Base-by-base conservation (phyloP, 1,140 invertebrate genomes). In the Neuroterus valhalla region DNA sequence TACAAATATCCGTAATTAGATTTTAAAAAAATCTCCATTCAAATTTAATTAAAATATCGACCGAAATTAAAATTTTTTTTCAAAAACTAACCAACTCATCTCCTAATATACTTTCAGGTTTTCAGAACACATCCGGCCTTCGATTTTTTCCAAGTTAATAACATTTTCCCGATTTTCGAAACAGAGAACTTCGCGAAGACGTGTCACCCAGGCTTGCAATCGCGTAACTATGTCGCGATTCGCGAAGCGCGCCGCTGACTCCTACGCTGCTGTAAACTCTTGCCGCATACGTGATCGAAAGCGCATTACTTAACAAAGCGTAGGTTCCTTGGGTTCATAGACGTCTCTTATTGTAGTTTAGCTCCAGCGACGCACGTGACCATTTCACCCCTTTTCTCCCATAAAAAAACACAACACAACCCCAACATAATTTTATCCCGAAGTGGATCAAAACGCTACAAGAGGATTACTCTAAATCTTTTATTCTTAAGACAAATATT, bases 251-350 rank as follows among this genome's bases (percentile, higher is more conserved):
- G 31, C 50, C 45, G 66, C 23, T 42, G 23, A 72, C 78, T 77
- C 78, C 71, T 82, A 81, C 76, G 78, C 76, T 74, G 72, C 62
- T 76, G 68, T 42, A 73, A 74, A 77, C 55, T 81, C 81, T 84
- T 83, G 74, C 78, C 62, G 71, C 77, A 81, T 80, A 84, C 75
- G 74, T 79, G 83, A 88, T 85, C 80, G 83, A 85, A 84, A 84
- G 81, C 86, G 82, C 82, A 80, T 89, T 88, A 86, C 87, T 84
- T 88, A 88, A 89, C 82, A 69, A 67, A 48, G 43, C 52, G 31
- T 31, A 62, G 55, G 55, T 62, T 62, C 31, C 55, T 31, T n/a
- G 31, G 55, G 14, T 62, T 31, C 45, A 66, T 71, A 26, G 17
- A 42, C 48, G 26, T 42, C 15, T 19, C 31, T n/a, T 46, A 42